Conservation (phyloP, 2,113 vertebrate genomes). For the Tympanuchus pallidicinctus region DNA sequence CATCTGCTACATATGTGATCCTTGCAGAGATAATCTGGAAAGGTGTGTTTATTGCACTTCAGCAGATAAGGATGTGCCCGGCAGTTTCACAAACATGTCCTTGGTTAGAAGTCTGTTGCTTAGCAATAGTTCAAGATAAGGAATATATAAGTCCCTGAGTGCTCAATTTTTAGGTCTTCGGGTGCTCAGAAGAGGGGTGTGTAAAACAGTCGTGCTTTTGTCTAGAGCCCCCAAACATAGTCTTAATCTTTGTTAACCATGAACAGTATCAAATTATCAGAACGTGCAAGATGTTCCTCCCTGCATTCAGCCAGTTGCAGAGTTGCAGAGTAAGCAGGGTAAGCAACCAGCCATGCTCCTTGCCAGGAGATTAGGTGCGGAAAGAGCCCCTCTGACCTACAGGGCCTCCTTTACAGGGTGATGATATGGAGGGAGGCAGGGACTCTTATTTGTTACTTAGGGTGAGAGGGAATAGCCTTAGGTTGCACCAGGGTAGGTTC, state of each 20-base stretch:
- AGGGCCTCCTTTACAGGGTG: neutral
- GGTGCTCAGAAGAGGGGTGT: neutral
- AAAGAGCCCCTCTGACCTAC: neutral
- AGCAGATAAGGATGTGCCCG: neutral
- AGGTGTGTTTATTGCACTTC: conserved; percentile 48
- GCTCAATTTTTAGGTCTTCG: neutral
- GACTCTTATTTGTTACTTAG: neutral
- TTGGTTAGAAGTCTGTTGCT: conserved; percentile 64
- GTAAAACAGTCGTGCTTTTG: neutral
- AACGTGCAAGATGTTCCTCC: neutral
- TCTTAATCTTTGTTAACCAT: neutral
- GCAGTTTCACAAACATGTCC: conserved; percentile 36
- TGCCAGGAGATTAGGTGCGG: neutral
- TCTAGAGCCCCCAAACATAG: neutral
- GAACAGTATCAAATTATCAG: neutral
- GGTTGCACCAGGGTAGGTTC: too few species aligned
- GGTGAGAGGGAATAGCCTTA: too few species aligned
- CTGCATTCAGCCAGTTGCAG: neutral
- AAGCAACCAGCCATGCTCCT: neutral
- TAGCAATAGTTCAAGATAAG: conserved; percentile 47
- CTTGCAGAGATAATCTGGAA: neutral
- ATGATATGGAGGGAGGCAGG: neutral
- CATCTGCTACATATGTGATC: neutral
- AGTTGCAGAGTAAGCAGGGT: neutral
- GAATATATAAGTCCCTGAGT: neutral